Percentiles rank a stretch among this genome's conserved stretches.
Evolutionary conservation across 2,113 vertebrate species (phyloP).

Genomic region (Onychorhynchus coronatus): DNA sequence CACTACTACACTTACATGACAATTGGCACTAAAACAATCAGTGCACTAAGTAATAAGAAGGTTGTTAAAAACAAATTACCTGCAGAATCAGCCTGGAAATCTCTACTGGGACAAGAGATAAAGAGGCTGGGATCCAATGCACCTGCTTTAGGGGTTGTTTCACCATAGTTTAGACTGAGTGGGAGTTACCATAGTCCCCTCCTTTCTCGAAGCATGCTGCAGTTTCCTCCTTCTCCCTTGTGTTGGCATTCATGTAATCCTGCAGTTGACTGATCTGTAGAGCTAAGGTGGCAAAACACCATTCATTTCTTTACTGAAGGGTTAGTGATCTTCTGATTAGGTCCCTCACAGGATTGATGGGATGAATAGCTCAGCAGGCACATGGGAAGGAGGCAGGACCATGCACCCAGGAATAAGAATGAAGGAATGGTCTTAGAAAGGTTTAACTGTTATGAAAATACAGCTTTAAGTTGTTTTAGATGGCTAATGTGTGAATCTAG

Average conservation of each 20-base stretch:
- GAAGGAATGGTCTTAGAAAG: background rate
- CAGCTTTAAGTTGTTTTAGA: background rate
- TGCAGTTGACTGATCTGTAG: background rate
- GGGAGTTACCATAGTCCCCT: background rate
- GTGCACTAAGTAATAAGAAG: background rate
- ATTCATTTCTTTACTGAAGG: background rate
- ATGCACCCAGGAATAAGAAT: background rate
- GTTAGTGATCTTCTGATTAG: background rate
- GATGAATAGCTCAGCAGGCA: background rate
- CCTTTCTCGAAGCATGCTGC: background rate
- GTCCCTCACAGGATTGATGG: background rate
- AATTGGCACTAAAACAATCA: background rate
- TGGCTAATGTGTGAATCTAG: background rate
- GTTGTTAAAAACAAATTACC: constrained; percentile 2
- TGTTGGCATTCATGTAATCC: background rate
- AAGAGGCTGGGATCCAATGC: background rate
- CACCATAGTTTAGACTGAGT: background rate
- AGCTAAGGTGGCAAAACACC: background rate
- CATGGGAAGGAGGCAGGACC: background rate
- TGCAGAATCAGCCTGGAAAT: constrained; percentile 3
- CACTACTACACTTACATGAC: background rate
- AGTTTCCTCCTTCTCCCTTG: background rate
- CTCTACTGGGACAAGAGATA: background rate
- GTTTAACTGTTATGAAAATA: background rate
- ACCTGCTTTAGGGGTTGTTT: background rate